Base-by-base conservation (phyloP, 2,113 vertebrate genomes). In the Martes martes region DNA sequence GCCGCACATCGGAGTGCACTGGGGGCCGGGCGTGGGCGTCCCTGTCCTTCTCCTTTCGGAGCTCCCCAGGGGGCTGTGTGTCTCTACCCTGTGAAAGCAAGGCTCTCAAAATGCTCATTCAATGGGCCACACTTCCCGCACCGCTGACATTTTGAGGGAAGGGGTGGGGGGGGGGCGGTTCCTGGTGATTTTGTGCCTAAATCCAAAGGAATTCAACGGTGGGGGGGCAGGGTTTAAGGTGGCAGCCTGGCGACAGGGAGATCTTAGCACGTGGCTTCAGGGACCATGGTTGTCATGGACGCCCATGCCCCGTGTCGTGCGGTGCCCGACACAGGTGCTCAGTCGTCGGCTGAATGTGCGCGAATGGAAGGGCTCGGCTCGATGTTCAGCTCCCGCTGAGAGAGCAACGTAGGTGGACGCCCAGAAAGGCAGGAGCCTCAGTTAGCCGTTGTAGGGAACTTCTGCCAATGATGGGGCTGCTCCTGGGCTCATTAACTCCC, bases 281-380 rank as follows among this genome's bases (percentile, higher is more conserved):
- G 3, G 23, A 23, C 8, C 45, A 24, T 0, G 3, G 23, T 2
- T 26, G 21, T 11, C 23, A 21, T 0, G 21, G 19, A 23, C 31
- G 50, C 61, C 55, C 0, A 59, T 4, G 4, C n/a, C 36, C 2
- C 0, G 0, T 5, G 1, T 11, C 1, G 7, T 1, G 55, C 19
- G 1, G 11, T 1, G 55, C 19, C 87, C 23, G 52, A 84, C 80
- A 18, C 1, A 7, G 65, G 9, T 8, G 1, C 50, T 47, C 15
- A 0, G 18, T 0, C 1, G 16, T 57, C 7, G 57, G 71, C 15
- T 42, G 39, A 9, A 13, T 13, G 23, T 15, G 23, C 21, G 4
- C 5, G 55, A 11, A 24, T 9, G 52, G 2, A 0, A 11, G 24
- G 28, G 13, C 21, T 63, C 6, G 4, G 19, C 74, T 3, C 5